Evolutionary conservation across 2,113 vertebrate species (phyloP).

Genomic region (Microtus richardsoni): DNA sequence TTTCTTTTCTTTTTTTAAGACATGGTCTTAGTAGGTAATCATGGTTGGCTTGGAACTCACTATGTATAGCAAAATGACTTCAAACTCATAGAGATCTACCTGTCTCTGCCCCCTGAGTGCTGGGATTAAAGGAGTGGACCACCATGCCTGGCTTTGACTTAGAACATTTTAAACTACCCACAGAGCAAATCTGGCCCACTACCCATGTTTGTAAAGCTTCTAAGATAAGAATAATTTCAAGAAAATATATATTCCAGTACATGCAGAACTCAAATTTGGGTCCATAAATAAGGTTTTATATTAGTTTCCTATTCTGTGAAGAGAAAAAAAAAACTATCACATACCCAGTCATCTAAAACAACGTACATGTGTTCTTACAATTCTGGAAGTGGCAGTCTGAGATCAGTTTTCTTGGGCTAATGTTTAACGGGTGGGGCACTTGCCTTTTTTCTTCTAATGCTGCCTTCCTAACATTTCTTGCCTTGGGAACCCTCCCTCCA

Average conservation of each 20-base stretch:
- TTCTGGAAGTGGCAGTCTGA: not conserved
- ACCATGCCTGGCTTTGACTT: not conserved
- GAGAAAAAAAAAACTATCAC: not conserved
- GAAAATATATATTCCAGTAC: not conserved
- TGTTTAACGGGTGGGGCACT: not conserved
- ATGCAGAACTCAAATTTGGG: not conserved
- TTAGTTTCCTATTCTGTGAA: not conserved
- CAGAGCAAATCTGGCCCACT: not conserved
- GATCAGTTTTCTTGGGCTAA: not conserved
- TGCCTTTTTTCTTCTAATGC: not conserved
- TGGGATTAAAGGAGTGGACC: not conserved
- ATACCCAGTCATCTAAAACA: not conserved
- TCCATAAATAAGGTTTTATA: not conserved
- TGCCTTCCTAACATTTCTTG: not conserved
- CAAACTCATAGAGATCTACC: not conserved
- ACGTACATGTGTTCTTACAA: not conserved
- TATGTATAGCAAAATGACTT: not conserved
- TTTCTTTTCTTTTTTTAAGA: not conserved
- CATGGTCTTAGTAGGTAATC: not conserved
- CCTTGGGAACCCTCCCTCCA: not conserved
- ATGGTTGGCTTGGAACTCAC: not conserved
- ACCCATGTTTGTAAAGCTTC: not conserved
- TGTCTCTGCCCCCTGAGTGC: not conserved
- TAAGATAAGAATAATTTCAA: slow-evolving; percentile 18
- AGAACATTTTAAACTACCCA: not conserved